Percentiles rank a stretch among this genome's conserved stretches.
Evolutionary conservation across 2,113 vertebrate genomes (phyloP).

Genomic region (Saccopteryx bilineata): DNA sequence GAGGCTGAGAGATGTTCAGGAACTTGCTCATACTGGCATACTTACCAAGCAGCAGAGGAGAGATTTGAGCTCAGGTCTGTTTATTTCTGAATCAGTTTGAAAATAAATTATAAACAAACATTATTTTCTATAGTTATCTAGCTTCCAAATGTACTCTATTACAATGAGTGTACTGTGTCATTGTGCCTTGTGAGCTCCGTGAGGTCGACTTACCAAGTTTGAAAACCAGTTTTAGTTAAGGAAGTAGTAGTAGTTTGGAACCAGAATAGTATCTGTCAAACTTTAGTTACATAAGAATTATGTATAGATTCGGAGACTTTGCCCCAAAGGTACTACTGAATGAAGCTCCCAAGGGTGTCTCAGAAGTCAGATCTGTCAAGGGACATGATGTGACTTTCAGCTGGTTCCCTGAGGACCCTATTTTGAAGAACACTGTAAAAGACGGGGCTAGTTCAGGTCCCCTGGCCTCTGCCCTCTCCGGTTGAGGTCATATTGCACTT

Average conservation of each 20-base stretch:
- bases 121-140: neutral
- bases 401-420: neutral
- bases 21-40: neutral
- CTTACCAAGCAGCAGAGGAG: neutral
- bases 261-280: neutral
- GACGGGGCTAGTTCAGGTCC: neutral
- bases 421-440: neutral
- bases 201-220: neutral
- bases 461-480: neutral
- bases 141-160: neutral
- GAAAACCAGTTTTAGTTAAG: constrained; percentile 3
- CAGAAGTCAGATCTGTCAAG: neutral
- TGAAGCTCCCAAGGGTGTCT: neutral
- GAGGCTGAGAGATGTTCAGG: neutral
- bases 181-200: neutral
- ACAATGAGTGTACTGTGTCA: neutral
- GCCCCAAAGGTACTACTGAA: neutral
- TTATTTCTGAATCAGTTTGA: neutral
- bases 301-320: neutral
- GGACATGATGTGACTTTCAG: neutral
- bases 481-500: neutral
- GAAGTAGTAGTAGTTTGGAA: neutral
- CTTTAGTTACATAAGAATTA: constrained; percentile 11
- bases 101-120: no score
- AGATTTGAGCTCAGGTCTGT: neutral